Conservation (phyloP, 2,888 invertebrate species). For the Augiades crinisus region DNA sequence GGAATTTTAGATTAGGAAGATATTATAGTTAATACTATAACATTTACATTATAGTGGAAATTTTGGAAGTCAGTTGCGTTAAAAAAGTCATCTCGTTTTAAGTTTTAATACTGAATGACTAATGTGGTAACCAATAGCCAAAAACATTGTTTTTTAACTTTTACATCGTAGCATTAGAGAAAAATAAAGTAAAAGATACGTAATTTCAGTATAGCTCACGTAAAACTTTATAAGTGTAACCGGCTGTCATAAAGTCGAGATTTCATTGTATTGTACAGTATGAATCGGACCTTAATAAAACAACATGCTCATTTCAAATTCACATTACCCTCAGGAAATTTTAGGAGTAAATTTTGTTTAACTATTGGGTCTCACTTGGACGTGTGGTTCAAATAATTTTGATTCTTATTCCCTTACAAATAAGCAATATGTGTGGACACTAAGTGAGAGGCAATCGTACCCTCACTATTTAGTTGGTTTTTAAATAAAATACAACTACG, state of each 20-base stretch:
- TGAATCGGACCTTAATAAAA: conserved; percentile 8
- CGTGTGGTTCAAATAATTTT: background rate
- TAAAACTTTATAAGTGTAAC: background rate
- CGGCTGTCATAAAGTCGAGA: background rate
- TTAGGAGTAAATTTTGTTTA: background rate
- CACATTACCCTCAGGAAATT: conserved; percentile 1
- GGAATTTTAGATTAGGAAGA: too few relatives aligned
- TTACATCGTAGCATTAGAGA: background rate
- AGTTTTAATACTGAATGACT: too few relatives aligned
- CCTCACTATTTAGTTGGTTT: background rate
- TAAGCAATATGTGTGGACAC: background rate
- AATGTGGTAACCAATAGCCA: too few relatives aligned
- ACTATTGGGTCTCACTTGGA: background rate
- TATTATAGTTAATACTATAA: too few relatives aligned
- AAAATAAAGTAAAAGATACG: background rate
- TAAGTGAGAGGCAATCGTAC: background rate
- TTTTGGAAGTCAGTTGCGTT: too few relatives aligned
- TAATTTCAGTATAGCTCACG: background rate
- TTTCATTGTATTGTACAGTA: conserved; percentile 1
- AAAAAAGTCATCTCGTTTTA: too few relatives aligned
- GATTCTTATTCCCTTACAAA: background rate
- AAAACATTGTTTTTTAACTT: too few relatives aligned
- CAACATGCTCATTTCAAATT: conserved; percentile 2
- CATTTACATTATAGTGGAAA: too few relatives aligned
- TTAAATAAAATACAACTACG: conserved; percentile 17